Base-by-base conservation (phyloP, 2,888 invertebrate genomes). In the Acanthopleura granulata region DNA sequence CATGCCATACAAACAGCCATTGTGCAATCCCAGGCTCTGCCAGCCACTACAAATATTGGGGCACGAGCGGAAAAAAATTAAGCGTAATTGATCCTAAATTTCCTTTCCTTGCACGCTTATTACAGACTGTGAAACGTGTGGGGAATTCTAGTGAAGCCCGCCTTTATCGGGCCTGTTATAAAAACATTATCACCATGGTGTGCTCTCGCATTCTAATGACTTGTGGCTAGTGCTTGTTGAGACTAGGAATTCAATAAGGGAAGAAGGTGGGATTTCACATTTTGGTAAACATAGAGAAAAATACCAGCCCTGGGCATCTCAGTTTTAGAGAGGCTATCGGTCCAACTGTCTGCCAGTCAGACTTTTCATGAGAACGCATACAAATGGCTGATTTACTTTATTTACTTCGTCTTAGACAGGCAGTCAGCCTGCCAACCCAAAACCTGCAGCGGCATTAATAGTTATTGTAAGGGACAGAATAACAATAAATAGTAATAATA, bases 1-100 rank as follows among this genome's bases (percentile, higher is more conserved):
- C 40, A 40, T 72, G 29, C 29, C 16, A 4, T 16, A 30, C 61
- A 51, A 0, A n/a, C 29, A 0, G 16, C 25, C 57, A 9, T 61
- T 30, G 72, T 30, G 61, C 30, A 49, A 51, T 72, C 22, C 25
- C 66, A 57, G 57, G 22, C 16, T 6, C 25, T 66, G 22, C 4
- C 66, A 16, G 22, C 16, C 29, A 16, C 66, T 22, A 66, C 29
- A 66, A 66, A 66, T 16, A 27, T 27, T 22, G 22, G 29, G 22
- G 29, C 66, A 66, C 29, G 29, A 66, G 66, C 27, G 25, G 29
- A 66, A 66, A 66, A 66, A 66, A 66, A 27, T 66, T 6, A 6
- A 27, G 66, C 66, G 66, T 66, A 66, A 66, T 66, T 66, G 66
- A 66, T 66, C 66, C 29, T 27, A 27, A 66, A 66, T 66, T 66